Conservation (phyloP, 2,797 vertebrate genomes). For the Macroramphosus scolopax region DNA sequence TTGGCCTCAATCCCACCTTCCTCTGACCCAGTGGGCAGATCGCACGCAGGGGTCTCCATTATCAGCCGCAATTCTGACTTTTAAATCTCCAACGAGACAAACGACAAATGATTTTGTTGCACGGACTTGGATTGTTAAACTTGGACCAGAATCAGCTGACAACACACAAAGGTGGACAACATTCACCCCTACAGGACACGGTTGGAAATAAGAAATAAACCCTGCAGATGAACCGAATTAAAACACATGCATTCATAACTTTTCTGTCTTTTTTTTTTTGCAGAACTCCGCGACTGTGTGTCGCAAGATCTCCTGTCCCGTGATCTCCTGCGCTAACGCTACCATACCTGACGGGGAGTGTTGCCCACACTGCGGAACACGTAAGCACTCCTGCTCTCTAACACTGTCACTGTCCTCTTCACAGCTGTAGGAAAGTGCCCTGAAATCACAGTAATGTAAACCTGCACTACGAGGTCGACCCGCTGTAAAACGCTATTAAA, state of each 20-base stretch:
- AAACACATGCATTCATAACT: conserved; percentile 5
- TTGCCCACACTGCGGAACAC: conserved; percentile 89
- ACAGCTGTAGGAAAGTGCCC: conserved; percentile 3
- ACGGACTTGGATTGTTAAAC: conserved; percentile 23
- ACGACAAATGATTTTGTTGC: conserved; percentile 39
- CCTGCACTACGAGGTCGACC: background rate
- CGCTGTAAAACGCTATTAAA: conserved; percentile 14
- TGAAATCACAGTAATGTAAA: conserved; percentile 18
- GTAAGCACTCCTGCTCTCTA: conserved; percentile 77
- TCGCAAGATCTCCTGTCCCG: conserved; percentile 93
- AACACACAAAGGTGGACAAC: too few species aligned
- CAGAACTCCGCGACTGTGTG: conserved; percentile 96
- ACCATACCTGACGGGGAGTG: conserved; percentile 96
- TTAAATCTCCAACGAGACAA: conserved; percentile 13
- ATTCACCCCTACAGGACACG: too few species aligned
- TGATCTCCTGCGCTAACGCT: conserved; percentile 93
- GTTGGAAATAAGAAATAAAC: background rate
- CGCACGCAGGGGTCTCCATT: conserved; percentile 44
- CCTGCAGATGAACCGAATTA: conserved; percentile 5
- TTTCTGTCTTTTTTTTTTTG: conserved; percentile 18
- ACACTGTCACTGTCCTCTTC: background rate
- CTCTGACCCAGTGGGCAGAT: conserved; percentile 58
- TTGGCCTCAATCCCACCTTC: conserved; percentile 40
- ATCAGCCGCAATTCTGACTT: conserved; percentile 35
- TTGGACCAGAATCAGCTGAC: conserved; percentile 1